Percentiles rank a stretch among this genome's conserved stretches.
phyloP scores from a whole-genome alignment of 2,888 invertebrate species.

The Machimus rusticus region DNA sequence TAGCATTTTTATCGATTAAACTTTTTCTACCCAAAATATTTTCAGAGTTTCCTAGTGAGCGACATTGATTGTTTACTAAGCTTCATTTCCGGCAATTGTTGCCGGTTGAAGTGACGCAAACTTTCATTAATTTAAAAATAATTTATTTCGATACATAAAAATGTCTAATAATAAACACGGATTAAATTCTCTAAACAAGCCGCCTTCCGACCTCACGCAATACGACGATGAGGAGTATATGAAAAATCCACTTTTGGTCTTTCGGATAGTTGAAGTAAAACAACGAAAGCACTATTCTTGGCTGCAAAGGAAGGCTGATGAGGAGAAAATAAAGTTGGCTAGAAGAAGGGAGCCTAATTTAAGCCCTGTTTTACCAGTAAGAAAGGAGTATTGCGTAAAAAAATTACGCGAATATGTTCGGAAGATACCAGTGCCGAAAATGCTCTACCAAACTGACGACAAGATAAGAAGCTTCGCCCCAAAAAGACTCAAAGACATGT shows the following conservation, averaged over 20 bases:
- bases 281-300: constrained; percentile 57
- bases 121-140: not conserved
- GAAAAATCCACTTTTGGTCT: constrained; percentile 59
- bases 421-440: constrained; percentile 68
- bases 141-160: not conserved
- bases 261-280: constrained; percentile 58
- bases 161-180: constrained; percentile 13
- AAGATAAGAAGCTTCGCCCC: constrained; percentile 69
- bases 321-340: constrained; percentile 57
- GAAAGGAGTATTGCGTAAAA: constrained; percentile 66
- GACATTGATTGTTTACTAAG: not conserved
- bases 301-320: constrained; percentile 52
- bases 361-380: constrained; percentile 65
- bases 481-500: constrained; percentile 66
- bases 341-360: constrained; percentile 53
- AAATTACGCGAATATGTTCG: constrained; percentile 68
- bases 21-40: not conserved
- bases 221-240: constrained; percentile 61
- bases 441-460: constrained; percentile 69
- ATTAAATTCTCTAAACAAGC: constrained; percentile 54
- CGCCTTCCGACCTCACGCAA: constrained; percentile 57
- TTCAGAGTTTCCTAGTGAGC: not conserved
- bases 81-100: not conserved
- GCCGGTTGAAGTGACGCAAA: not conserved
- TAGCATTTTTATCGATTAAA: not conserved